phyloP scores from a whole-genome alignment of 2,888 invertebrate genomes.

The Eutolmus rufibarbis region DNA sequence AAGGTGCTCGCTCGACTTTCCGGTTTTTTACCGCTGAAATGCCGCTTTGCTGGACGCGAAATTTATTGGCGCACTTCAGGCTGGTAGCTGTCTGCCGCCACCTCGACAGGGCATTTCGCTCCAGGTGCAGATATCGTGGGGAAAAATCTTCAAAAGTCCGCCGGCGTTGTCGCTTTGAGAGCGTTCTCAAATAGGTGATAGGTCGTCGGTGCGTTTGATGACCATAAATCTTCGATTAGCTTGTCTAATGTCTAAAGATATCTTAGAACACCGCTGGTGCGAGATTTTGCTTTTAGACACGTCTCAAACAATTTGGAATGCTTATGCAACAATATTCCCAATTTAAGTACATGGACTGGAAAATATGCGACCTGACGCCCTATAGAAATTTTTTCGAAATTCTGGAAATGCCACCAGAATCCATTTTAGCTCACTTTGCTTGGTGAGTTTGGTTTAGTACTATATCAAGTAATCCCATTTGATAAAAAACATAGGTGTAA shows the following conservation, averaged over 20 bases:
- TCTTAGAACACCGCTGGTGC: background rate
- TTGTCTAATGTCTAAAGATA: background rate
- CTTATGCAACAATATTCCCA: background rate
- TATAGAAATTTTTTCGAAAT: background rate
- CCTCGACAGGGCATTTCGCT: background rate
- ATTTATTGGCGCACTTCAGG: slow-evolving; percentile 10
- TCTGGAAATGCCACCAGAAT: background rate
- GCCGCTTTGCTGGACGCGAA: background rate
- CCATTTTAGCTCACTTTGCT: too few species aligned
- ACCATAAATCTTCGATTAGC: background rate
- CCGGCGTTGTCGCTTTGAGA: background rate
- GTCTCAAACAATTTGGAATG: background rate
- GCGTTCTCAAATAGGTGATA: slow-evolving; percentile 8
- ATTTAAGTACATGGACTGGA: background rate
- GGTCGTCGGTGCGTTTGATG: background rate
- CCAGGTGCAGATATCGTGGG: background rate
- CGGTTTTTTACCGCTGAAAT: background rate
- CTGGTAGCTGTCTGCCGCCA: background rate
- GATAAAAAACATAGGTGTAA: too few species aligned
- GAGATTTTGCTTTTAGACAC: background rate
- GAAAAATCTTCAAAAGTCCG: background rate
- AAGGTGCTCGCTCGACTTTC: background rate
- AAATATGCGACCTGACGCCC: background rate
- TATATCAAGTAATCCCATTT: too few species aligned
- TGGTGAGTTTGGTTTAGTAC: too few species aligned